Evolutionary conservation across 2,113 vertebrate species (phyloP).

Genomic region (Vanacampus margaritifer): DNA sequence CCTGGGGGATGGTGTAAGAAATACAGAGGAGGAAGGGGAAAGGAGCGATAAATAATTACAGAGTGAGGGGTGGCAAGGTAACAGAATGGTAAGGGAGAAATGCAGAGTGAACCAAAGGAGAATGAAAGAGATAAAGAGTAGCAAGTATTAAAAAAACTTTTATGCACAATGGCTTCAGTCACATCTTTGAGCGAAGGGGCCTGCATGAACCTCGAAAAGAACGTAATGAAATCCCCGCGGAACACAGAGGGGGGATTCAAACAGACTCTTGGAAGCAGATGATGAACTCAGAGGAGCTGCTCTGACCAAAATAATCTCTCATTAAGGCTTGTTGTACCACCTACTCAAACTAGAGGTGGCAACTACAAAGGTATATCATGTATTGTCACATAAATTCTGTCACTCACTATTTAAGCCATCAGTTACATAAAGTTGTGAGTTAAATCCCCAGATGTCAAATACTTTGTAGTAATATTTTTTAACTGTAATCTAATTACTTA

Average conservation of each 20-base stretch:
- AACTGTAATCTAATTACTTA: not conserved
- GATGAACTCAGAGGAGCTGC: slow-evolving; percentile 11
- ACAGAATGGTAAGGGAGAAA: not conserved
- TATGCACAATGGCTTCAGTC: slow-evolving; percentile 42
- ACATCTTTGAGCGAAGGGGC: slow-evolving; percentile 31
- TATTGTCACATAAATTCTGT: not conserved
- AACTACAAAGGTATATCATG: not conserved
- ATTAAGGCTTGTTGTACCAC: slow-evolving; percentile 16
- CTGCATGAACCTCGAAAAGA: slow-evolving; percentile 18
- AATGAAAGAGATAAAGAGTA: slow-evolving; percentile 29
- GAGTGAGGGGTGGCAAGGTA: not conserved
- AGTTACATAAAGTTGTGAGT: not conserved
- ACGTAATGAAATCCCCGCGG: slow-evolving; percentile 48
- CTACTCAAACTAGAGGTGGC: slow-evolving; percentile 17
- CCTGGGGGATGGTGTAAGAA: slow-evolving; percentile 60
- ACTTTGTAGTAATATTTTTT: not conserved
- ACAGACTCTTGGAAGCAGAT: slow-evolving; percentile 24
- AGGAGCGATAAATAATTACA: slow-evolving; percentile 6
- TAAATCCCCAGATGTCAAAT: not conserved
- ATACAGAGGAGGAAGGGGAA: not conserved
- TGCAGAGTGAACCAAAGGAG: slow-evolving; percentile 6
- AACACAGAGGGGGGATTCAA: slow-evolving; percentile 37
- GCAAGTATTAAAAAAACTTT: slow-evolving; percentile 24
- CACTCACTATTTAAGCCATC: not conserved
- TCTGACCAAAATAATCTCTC: slow-evolving; percentile 23